Percentiles rank a stretch among this genome's conserved stretches.
phyloP scores from a whole-genome alignment of 2,797 vertebrate genomes.

The Dromococcyx pavoninus region DNA sequence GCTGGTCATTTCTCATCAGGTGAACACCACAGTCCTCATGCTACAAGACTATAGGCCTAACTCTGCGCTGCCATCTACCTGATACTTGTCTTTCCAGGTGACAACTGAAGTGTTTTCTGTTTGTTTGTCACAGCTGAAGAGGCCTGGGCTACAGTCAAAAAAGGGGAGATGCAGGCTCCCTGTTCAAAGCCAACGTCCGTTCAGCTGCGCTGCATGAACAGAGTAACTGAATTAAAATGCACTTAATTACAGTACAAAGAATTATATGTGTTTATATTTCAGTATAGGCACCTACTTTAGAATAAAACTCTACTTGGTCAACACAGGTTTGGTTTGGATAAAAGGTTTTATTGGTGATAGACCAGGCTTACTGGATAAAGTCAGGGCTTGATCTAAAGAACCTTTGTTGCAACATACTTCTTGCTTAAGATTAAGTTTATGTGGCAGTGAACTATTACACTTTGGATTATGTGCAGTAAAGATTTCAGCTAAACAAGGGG shows the following conservation, averaged over 20 bases:
- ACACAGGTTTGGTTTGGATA: background rate
- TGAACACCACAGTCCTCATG: background rate
- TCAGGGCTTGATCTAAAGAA: background rate
- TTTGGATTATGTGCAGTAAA: background rate
- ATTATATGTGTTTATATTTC: background rate
- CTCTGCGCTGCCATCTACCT: background rate
- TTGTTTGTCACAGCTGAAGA: background rate
- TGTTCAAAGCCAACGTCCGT: background rate
- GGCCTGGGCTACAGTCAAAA: background rate
- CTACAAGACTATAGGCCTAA: background rate
- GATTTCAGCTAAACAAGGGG: background rate
- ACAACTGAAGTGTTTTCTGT: background rate
- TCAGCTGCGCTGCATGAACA: background rate
- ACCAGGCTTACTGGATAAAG: background rate
- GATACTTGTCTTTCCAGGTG: background rate
- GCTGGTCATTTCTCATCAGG: background rate
- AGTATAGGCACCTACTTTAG: background rate
- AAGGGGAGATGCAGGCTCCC: background rate
- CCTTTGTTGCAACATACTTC: background rate
- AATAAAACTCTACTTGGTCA: background rate
- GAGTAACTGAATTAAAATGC: background rate
- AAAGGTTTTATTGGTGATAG: background rate
- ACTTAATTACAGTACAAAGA: background rate
- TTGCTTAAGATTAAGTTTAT: background rate
- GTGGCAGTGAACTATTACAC: background rate